Evolutionary conservation across 2,797 vertebrate genomes (phyloP), one percentile per base, ranked within the genome.

Genomic region (Pseudochirops cupreus): DNA sequence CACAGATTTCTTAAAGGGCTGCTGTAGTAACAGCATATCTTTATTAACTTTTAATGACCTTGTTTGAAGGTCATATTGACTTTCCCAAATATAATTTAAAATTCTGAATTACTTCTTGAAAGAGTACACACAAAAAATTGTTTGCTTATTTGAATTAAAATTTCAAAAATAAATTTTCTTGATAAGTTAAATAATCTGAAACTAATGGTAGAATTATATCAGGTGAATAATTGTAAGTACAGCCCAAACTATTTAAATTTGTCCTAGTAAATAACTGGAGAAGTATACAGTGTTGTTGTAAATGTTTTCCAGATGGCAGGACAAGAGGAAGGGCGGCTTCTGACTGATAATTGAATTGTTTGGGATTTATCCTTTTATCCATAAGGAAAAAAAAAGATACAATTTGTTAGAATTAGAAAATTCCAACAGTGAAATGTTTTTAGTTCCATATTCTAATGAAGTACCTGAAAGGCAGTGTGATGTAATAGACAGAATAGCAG

Each of bases 111-210:
- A 18, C 31, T 74, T 91, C 54, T 94, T 92, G 90, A 74, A 94
- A 92, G 96, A 92, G 2, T 11, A 95, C 91, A 57, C 7, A 91
- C 53, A 54, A 11, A 54, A 62, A 87, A 56, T 96, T 95, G 46
- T 92, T 96, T 96, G 39, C 18, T 46, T 82, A 82, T 46, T 46
- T 96, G n/a, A 96, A 54, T 95, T 96, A 95, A 93, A 95, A 92
- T 96, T 97, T 13, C 52, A 55, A 94, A 53, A 93, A 96, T 91
- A 94, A 6, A 39, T 94, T 94, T 95, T 39, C 33, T 96, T 94
- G 59, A 39, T 95, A 96, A 95, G 92, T 95, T 56, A 58, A 21
- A 91, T 92, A 94, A 91, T 46, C 46, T 31, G 93, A 95, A 95
- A 39, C 93, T 97, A 57, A 62, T 95, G 92, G 46, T 55, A 91